Conservation (phyloP, 2,797 vertebrate genomes). For the Podarcis lilfordi region DNA sequence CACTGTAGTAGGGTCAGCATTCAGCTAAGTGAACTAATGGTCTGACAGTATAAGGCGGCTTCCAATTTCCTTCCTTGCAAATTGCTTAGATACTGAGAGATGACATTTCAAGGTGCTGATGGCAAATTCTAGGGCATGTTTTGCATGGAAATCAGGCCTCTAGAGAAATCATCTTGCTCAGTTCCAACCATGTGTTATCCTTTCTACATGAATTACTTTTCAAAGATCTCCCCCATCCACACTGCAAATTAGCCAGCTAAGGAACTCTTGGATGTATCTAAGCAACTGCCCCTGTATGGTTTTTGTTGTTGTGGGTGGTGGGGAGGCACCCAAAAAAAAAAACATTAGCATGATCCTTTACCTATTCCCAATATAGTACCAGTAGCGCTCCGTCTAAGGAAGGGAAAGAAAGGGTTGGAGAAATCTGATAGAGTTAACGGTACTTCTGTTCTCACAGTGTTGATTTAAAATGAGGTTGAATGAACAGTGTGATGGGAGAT, state of each 20-base stretch:
- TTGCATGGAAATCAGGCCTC: rapidly evolving
- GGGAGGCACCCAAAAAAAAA: no score
- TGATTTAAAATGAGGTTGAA: not conserved
- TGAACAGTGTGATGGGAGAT: not conserved
- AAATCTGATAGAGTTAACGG: not conserved
- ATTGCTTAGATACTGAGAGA: not conserved
- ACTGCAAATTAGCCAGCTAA: not conserved
- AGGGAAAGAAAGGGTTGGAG: not conserved
- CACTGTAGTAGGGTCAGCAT: not conserved
- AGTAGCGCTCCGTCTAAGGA: no score
- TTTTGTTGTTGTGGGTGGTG: not conserved
- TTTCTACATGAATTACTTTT: not conserved
- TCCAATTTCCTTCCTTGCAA: not conserved
- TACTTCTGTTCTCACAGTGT: not conserved
- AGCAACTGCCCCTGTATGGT: not conserved
- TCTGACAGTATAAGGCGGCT: not conserved
- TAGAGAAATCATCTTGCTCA: rapidly evolving
- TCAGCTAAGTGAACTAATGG: not conserved
- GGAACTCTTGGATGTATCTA: not conserved
- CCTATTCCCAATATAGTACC: not conserved
- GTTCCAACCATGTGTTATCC: rapidly evolving
- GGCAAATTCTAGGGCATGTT: rapidly evolving
- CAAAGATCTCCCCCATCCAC: not conserved
- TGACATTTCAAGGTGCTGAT: rapidly evolving
- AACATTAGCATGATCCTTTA: not conserved